A percentile compares a stretch with the other conserved stretches of the same genome.
These are phyloP conservation scores for Dufourea novaeangliae DNA, from an alignment of 1,140 invertebrate species.

Conservation along the genomic window DNA sequence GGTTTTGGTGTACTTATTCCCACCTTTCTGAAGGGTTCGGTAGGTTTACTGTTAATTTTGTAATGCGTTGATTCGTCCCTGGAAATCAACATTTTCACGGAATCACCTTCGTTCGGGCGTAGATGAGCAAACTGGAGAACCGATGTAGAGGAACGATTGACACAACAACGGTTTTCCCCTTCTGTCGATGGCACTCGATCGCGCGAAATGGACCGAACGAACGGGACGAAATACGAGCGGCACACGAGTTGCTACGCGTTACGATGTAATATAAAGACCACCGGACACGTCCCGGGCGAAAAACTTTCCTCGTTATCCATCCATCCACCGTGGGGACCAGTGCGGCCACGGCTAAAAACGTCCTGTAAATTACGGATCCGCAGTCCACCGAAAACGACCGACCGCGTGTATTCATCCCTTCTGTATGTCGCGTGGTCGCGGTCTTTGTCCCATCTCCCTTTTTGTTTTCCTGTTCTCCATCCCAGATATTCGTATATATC, in stretches of 20 bases:
- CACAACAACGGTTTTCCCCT: conserved; percentile 40
- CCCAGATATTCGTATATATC: background rate
- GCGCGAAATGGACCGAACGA: conserved; percentile 57
- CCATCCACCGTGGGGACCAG: conserved; percentile 51
- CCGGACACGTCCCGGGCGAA: conserved; percentile 60
- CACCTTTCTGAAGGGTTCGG: background rate
- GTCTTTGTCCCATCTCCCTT: background rate
- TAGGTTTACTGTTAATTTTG: too few relatives aligned
- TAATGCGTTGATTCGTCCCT: background rate
- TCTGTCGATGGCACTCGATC: conserved; percentile 47
- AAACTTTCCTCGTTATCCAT: conserved; percentile 70
- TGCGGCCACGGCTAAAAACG: conserved; percentile 50
- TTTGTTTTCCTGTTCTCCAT: background rate
- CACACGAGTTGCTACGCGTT: conserved; percentile 47
- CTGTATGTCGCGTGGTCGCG: background rate
- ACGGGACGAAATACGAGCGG: conserved; percentile 40
- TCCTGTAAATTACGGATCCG: conserved; percentile 58
- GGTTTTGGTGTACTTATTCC: too few relatives aligned
- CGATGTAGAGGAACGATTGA: conserved; percentile 37
- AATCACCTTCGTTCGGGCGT: background rate
- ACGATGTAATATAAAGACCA: conserved; percentile 64
- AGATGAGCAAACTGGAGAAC: background rate
- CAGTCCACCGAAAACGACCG: conserved; percentile 54
- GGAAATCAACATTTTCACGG: background rate
- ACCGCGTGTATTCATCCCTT: background rate